phyloP scores from a whole-genome alignment of 2,797 vertebrate species.

The Hyperoplus lanceolatus region DNA sequence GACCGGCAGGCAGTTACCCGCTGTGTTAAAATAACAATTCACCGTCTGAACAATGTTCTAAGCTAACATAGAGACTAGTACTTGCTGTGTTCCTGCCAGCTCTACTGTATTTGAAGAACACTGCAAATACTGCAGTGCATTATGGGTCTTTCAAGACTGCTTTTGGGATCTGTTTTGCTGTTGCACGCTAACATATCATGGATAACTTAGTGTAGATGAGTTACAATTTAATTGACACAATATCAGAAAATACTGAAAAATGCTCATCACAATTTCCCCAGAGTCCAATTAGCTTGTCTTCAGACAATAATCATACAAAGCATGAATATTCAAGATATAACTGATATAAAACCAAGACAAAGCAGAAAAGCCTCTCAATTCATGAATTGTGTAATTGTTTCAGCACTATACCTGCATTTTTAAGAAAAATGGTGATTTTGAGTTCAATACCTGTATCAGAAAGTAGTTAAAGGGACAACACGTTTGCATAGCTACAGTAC shows the following conservation, averaged over 20 bases:
- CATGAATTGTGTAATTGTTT: background rate
- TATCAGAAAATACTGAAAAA: background rate
- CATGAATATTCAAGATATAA: background rate
- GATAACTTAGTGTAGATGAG: background rate
- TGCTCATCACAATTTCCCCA: background rate
- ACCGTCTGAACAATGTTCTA: too few species aligned
- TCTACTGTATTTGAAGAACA: background rate
- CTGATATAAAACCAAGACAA: too few species aligned
- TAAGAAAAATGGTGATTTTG: background rate
- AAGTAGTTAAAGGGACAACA: too few species aligned
- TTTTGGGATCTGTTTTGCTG: background rate
- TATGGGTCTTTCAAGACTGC: background rate
- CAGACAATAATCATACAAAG: background rate
- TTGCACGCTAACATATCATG: background rate
- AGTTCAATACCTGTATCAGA: too few species aligned
- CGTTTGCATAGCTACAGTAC: too few species aligned
- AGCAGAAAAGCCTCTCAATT: background rate
- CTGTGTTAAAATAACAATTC: background rate
- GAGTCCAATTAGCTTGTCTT: background rate
- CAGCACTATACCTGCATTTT: background rate
- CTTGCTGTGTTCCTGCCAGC: background rate
- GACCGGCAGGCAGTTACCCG: background rate
- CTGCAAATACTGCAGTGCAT: background rate
- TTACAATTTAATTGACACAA: background rate
- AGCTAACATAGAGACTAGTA: background rate